Base-by-base conservation (phyloP, 2,113 vertebrate genomes). In the Rhinichthys klamathensis region DNA sequence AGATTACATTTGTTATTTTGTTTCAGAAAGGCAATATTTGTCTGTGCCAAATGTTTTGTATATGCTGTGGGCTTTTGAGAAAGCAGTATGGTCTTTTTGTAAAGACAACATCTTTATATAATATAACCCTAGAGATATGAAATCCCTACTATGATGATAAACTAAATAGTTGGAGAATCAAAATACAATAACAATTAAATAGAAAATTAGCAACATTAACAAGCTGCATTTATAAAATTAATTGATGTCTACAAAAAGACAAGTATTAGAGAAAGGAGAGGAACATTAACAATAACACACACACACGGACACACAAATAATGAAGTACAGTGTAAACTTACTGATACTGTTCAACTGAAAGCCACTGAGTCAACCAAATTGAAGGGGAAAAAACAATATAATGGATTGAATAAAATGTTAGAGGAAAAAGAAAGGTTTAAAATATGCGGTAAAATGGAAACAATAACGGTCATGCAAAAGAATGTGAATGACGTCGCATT, bases 271-370 rank as follows among this genome's bases (percentile, higher is more conserved):
- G 23, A 44, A 70, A 44, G 78, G 54, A 70, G 27, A 83, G 41
- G 23, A 44, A 21, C 35, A 72, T 18, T 41, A 85, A 65, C 80
- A 32, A 76, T 1, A 85, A 88, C 12, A 51, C 49, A 51, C 38
- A 10, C 11, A 87, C 69, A 81, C 65, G 12, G 7, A 74, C 46
- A 51, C n/a, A 63, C 84, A 73, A 67, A 56, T 25, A 23, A 69
- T 72, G 12, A 38, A 56, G 25, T 75, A 86, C 90, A 91, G 87
- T 69, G 85, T 77, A 88, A 90, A 95, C 94, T 95, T 95, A 95
- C 95, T 93, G 92, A 94, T 92, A 93, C 88, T 92, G 94, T 92
- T 94, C 92, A 93, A 94, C 89, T 93, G 94, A 93, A 92, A 93
- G 91, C 94, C 93, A 95, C 92, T 94, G 93, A 92, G 90, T 91